These are phyloP conservation scores for Falco cherrug DNA, from an alignment of 2,797 vertebrate genomes.

Conservation along the genomic window DNA sequence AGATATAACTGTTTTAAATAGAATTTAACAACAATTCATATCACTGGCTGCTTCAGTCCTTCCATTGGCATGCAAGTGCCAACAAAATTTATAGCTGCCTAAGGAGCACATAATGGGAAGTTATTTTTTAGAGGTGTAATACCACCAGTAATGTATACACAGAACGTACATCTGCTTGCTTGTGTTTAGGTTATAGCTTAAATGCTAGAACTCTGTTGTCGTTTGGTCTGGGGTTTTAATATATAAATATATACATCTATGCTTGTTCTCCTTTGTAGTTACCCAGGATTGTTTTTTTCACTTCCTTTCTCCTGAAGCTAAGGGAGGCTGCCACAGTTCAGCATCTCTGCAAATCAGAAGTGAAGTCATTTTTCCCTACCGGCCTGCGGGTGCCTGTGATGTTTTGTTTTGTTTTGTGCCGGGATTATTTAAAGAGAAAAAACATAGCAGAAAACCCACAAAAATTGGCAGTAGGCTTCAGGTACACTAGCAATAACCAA, in stretches of 20 bases:
- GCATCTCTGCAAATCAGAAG: constrained; percentile 2
- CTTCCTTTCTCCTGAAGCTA: not conserved
- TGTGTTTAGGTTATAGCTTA: not conserved
- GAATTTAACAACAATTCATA: constrained; percentile 1
- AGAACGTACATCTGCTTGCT: not conserved
- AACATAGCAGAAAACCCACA: not conserved
- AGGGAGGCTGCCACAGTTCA: not conserved
- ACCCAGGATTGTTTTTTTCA: not conserved
- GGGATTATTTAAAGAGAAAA: not conserved
- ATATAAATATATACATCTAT: not conserved
- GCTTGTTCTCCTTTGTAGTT: not conserved
- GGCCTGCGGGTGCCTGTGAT: not conserved
- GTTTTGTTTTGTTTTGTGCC: not conserved
- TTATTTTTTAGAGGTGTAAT: not conserved
- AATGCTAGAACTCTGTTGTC: not conserved
- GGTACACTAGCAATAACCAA: not conserved
- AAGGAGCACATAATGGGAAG: not conserved
- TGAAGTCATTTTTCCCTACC: not conserved
- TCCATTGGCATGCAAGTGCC: not conserved
- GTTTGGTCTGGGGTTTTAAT: not conserved
- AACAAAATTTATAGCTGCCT: not conserved
- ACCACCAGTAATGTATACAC: not conserved
- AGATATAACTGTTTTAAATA: constrained; percentile 25
- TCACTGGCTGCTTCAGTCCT: not conserved
- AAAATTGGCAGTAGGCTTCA: not conserved